These are phyloP conservation scores for Nemotelus nigrinus DNA, from an alignment of 2,888 invertebrate genomes.

Conservation along the genomic window DNA sequence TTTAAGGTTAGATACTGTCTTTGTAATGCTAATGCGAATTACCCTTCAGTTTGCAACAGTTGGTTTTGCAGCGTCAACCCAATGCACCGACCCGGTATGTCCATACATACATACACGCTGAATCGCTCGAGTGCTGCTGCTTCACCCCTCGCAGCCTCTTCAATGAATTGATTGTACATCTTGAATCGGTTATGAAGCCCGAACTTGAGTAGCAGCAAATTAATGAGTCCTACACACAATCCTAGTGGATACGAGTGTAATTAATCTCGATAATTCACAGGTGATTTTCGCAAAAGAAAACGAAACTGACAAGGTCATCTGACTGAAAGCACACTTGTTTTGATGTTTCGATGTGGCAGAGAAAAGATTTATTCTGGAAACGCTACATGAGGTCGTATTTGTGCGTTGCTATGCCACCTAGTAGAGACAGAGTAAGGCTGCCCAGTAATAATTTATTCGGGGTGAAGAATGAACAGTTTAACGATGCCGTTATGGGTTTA, in stretches of 20 bases:
- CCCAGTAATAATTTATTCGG: too few relatives aligned
- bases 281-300: slow-evolving; percentile 17
- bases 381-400: not conserved
- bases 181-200: not conserved
- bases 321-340: not conserved
- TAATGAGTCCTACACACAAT: slow-evolving; percentile 20
- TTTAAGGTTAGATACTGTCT: slow-evolving; percentile 14
- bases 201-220: slow-evolving; percentile 14
- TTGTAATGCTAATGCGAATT: not conserved
- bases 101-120: too few relatives aligned
- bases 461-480: too few relatives aligned
- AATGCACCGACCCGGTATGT: too few relatives aligned
- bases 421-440: too few relatives aligned
- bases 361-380: slow-evolving; percentile 18
- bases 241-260: not conserved
- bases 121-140: too few relatives aligned
- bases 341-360: not conserved
- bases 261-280: slow-evolving; percentile 30
- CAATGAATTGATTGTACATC: too few relatives aligned
- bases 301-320: slow-evolving; percentile 11
- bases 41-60: slow-evolving; percentile 14
- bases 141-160: too few relatives aligned
- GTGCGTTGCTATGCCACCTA: too few relatives aligned
- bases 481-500: too few relatives aligned
- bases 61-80: not conserved